These are phyloP conservation scores for Lepidurus packardi DNA, from an alignment of 1,140 invertebrate genomes.

Conservation along the genomic window DNA sequence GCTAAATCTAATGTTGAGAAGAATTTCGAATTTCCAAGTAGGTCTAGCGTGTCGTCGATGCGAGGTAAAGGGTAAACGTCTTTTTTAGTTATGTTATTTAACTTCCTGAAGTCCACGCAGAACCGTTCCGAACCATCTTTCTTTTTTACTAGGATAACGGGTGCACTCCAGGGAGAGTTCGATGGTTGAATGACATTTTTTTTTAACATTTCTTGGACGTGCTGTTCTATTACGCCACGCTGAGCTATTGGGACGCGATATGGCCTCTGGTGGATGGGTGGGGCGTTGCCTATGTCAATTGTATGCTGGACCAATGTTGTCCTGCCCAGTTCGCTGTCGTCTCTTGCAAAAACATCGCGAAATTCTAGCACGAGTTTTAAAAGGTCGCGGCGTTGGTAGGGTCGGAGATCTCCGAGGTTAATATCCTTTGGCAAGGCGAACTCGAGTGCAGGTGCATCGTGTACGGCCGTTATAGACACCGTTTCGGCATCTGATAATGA, in stretches of 20 bases:
- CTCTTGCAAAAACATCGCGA: not conserved
- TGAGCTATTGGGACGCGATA: not conserved
- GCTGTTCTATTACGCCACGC: not conserved
- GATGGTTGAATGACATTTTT: constrained; percentile 23
- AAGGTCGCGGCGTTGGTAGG: not conserved
- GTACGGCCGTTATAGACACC: not conserved
- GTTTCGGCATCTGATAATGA: not conserved
- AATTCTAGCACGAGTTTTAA: not conserved
- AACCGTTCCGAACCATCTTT: constrained; percentile 31
- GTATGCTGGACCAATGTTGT: not conserved
- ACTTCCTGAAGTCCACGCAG: constrained; percentile 36
- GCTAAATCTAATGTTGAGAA: constrained; percentile 47
- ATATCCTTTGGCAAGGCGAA: not conserved
- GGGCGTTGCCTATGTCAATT: not conserved
- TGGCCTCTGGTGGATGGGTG: not conserved
- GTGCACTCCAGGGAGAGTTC: constrained; percentile 35
- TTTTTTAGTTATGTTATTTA: constrained; percentile 43
- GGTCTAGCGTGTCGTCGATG: constrained; percentile 48
- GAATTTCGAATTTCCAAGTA: constrained; percentile 44
- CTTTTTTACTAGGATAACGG: constrained; percentile 31
- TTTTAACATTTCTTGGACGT: not conserved
- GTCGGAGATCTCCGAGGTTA: not conserved
- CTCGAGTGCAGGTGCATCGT: not conserved
- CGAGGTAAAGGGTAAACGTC: constrained; percentile 52
- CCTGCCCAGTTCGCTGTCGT: not conserved